Evolutionary conservation across 2,888 invertebrate genomes (phyloP), one percentile per base, ranked within the genome.

Genomic region (Nymphalis urticae): DNA sequence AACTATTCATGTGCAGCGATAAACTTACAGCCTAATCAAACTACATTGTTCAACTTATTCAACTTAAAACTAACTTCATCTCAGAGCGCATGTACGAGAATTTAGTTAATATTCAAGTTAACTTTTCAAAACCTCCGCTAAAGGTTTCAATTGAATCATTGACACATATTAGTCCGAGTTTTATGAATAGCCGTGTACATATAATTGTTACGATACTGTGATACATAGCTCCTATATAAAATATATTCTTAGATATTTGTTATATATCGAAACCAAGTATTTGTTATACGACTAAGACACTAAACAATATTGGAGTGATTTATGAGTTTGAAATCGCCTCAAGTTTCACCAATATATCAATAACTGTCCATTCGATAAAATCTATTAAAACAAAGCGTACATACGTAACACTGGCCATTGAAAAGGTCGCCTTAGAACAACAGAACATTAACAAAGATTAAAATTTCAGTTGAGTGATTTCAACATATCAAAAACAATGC

Each of bases 41-140:
- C 24, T 50, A 62, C 50, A 69, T 51, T 51, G 58, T 68, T 58
- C 64, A 68, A 71, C 60, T 66, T 61, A 51, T 68, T 63, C 65
- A 66, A 71, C 62, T 66, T 54, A 53, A 68, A 66, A 63, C 60
- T 63, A 59, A 19, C 32, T 53, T 48, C 51, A 42, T 51, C 24
- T 36, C 48, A 62, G 54, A 59, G 65, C 56, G 62, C 53, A 65
- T 60, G 63, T 63, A 60, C 62, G 42, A 51, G 62, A 68, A 60
- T 54, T 71, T 62, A 48, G 56, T 68, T 65, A 71, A 69, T 69
- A 71, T 70, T 66, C 54, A 48, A 59, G 60, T 54, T 59, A 64
- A 56, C 64, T 69, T 71, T 66, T 61, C 65, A 66, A 59, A 70
- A 70, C 63, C 53, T 32, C 68, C 60, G 53, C 66, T 64, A 68